Evolutionary conservation across 2,888 invertebrate genomes (phyloP).

Genomic region (Pyrochroa serraticornis): DNA sequence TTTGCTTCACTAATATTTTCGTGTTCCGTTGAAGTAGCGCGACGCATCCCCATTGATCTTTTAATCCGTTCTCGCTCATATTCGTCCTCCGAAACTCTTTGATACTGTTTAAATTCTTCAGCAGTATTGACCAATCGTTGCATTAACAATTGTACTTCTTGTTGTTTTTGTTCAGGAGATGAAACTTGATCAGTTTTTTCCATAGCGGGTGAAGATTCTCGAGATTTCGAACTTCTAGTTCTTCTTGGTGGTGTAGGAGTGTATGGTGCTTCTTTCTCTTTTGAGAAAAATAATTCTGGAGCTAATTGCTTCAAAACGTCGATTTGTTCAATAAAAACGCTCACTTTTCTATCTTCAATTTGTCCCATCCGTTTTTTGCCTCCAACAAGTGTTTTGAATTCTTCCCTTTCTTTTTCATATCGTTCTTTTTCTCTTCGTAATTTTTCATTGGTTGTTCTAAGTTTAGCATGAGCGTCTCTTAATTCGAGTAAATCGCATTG

Average conservation of each 20-base stretch:
- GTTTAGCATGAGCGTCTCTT: constrained; percentile 88
- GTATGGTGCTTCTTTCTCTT: constrained; percentile 59
- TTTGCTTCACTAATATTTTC: constrained; percentile 58
- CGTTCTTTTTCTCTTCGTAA: constrained; percentile 85
- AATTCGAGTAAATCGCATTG: constrained; percentile 88
- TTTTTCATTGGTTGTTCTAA: constrained; percentile 90
- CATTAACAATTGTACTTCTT: constrained; percentile 59
- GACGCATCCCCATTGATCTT: constrained; percentile 53
- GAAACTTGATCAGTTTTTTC: constrained; percentile 54
- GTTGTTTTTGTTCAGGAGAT: constrained; percentile 52
- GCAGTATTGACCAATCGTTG: constrained; percentile 73
- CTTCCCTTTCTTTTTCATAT: constrained; percentile 80
- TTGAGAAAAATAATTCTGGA: constrained; percentile 68
- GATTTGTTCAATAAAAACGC: constrained; percentile 75
- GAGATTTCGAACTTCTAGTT: constrained; percentile 69
- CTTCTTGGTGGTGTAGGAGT: constrained; percentile 76
- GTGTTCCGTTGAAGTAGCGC: constrained; percentile 69
- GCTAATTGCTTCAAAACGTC: constrained; percentile 76
- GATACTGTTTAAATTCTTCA: constrained; percentile 65
- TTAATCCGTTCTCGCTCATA: constrained; percentile 60
- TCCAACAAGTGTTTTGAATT: constrained; percentile 58
- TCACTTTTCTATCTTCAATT: constrained; percentile 76
- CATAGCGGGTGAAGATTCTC: constrained; percentile 59
- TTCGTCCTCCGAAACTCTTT: constrained; percentile 61
- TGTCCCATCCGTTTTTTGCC: constrained; percentile 62